These are phyloP conservation scores for Pseudomyrmex concolor DNA, from an alignment of 1,140 invertebrate genomes.

Conservation along the genomic window DNA sequence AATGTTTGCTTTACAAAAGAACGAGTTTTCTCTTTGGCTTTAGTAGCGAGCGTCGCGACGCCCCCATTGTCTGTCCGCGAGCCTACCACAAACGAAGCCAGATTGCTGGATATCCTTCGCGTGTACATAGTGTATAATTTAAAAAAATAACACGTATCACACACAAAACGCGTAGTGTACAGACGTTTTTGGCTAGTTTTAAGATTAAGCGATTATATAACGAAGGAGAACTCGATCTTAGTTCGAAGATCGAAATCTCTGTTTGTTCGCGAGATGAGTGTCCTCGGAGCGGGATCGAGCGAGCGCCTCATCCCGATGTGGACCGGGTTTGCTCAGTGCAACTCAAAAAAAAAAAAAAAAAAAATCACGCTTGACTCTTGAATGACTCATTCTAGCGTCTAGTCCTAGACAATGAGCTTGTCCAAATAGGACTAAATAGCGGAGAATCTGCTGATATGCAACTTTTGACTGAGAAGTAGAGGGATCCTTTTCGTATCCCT, in stretches of 20 bases:
- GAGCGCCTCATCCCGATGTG: conserved; percentile 13
- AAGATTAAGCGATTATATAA: conserved; percentile 12
- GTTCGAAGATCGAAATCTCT: neutral
- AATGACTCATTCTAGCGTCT: conserved; percentile 26
- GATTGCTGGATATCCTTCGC: conserved; percentile 46
- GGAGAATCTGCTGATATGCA: neutral
- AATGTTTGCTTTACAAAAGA: conserved; percentile 15
- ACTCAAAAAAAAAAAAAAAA: too few species aligned
- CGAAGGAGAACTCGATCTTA: conserved; percentile 8
- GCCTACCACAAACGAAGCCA: conserved; percentile 23
- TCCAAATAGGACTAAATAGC: neutral
- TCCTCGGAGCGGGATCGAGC: conserved; percentile 33
- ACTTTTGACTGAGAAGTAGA: neutral
- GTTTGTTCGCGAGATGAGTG: conserved; percentile 5
- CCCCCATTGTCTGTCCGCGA: conserved; percentile 5
- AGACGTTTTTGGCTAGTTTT: conserved; percentile 35
- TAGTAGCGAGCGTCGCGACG: conserved; percentile 7
- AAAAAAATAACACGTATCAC: conserved; percentile 30
- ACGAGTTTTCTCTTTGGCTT: conserved; percentile 19
- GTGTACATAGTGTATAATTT: conserved; percentile 70
- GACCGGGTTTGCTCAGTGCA: neutral
- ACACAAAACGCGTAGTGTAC: conserved; percentile 37
- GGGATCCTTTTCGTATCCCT: neutral
- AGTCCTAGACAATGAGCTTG: conserved; percentile 24
- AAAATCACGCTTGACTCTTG: conserved; percentile 3